Evolutionary conservation across 2,888 invertebrate genomes (phyloP).

Genomic region (Odontocerum albicorne): DNA sequence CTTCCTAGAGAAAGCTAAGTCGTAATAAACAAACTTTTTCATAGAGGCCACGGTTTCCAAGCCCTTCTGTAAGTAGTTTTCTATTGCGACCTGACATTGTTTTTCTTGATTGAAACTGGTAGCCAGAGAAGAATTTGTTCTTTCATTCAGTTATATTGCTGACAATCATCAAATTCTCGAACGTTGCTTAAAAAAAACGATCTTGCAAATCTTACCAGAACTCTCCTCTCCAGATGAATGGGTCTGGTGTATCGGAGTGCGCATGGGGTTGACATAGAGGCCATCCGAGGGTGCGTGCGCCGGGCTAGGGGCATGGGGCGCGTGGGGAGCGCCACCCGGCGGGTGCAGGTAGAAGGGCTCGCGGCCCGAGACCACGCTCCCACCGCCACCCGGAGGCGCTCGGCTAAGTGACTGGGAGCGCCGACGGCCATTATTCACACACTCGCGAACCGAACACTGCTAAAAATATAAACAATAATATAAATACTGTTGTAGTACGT

Average conservation of each 20-base stretch:
- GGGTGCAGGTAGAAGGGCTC: slow-evolving; percentile 80
- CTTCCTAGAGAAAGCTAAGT: too few relatives aligned
- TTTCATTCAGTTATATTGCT: too few relatives aligned
- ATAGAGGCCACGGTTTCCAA: too few relatives aligned
- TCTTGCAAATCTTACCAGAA: slow-evolving; percentile 48
- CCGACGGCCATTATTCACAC: slow-evolving; percentile 52
- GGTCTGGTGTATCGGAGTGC: slow-evolving; percentile 40
- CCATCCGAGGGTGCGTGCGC: slow-evolving; percentile 70
- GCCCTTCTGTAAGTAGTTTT: too few relatives aligned
- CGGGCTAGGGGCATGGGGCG: slow-evolving; percentile 44
- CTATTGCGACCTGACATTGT: too few relatives aligned
- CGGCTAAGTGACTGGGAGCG: slow-evolving; percentile 47
- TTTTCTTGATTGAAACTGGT: too few relatives aligned
- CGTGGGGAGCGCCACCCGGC: slow-evolving; percentile 49
- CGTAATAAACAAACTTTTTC: too few relatives aligned
- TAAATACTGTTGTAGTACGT: too few relatives aligned
- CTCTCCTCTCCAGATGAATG: slow-evolving; percentile 54
- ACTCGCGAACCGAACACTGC: slow-evolving; percentile 59
- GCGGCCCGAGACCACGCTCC: slow-evolving; percentile 37
- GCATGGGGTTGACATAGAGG: slow-evolving; percentile 84
- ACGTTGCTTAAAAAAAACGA: too few relatives aligned
- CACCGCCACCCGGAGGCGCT: slow-evolving; percentile 15
- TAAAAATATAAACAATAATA: too few relatives aligned
- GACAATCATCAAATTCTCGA: too few relatives aligned
- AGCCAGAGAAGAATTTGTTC: too few relatives aligned